These are phyloP conservation scores for Marronus borbonicus DNA, from an alignment of 2,888 invertebrate genomes.

Conservation along the genomic window DNA sequence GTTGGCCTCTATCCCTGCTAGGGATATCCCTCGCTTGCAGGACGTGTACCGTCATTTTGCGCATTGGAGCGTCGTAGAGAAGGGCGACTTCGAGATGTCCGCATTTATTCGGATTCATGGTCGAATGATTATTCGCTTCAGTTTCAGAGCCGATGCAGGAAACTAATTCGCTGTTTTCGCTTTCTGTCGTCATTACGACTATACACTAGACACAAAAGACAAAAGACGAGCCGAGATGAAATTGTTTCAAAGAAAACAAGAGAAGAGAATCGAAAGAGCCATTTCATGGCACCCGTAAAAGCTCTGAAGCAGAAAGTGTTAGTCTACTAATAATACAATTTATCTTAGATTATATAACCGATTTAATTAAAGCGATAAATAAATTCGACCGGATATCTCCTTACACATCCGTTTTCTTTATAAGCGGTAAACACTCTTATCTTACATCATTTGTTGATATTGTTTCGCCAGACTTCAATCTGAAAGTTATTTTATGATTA, in stretches of 20 bases:
- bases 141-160: constrained; percentile 64
- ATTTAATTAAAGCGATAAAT: constrained; percentile 8
- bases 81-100: constrained; percentile 91
- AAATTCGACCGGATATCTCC: constrained; percentile 1
- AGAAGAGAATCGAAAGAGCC: too few relatives aligned
- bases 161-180: constrained; percentile 63
- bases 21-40: constrained; percentile 89
- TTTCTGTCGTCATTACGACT: constrained; percentile 70
- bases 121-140: constrained; percentile 72
- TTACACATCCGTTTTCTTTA: neutral
- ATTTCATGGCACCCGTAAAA: neutral
- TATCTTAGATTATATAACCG: neutral
- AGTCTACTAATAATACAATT: neutral
- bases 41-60: constrained; percentile 93
- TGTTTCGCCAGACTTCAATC: neutral
- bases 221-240: neutral
- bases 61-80: constrained; percentile 90
- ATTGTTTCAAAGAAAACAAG: too few relatives aligned
- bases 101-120: constrained; percentile 72
- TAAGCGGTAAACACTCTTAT: neutral
- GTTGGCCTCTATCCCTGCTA: constrained; percentile 78
- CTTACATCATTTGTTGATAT: neutral
- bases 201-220: constrained; percentile 69
- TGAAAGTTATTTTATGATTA: too few relatives aligned
- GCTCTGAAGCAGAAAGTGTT: neutral